Conservation (phyloP, 2,888 invertebrate genomes). For the Chrysolina americana region DNA sequence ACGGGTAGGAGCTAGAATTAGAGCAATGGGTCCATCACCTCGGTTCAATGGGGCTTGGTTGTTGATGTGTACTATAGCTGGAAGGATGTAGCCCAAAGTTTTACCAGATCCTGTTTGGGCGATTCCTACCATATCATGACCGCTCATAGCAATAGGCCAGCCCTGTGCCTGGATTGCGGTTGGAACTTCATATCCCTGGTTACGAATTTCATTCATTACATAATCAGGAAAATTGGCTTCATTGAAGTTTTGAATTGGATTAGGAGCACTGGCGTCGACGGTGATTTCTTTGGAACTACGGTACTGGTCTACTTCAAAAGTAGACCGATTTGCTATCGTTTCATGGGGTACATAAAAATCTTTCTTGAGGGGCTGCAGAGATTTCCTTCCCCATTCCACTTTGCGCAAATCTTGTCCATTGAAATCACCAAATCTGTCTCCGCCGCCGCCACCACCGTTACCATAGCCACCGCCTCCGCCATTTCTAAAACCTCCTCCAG, state of each 20-base stretch:
- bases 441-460: slow-evolving; percentile 19
- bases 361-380: slow-evolving; percentile 85
- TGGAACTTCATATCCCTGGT: slow-evolving; percentile 83
- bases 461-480: slow-evolving; percentile 28
- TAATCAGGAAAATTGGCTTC: slow-evolving; percentile 87
- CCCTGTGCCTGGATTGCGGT: slow-evolving; percentile 91
- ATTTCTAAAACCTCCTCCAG: slow-evolving; percentile 29
- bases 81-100: slow-evolving; percentile 84
- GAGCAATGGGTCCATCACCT: slow-evolving; percentile 89
- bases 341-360: slow-evolving; percentile 85
- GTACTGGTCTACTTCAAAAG: slow-evolving; percentile 81
- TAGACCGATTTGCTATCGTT: slow-evolving; percentile 75
- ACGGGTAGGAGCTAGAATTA: slow-evolving; percentile 85
- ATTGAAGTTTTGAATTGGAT: slow-evolving; percentile 84
- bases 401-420: slow-evolving; percentile 32
- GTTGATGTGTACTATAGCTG: slow-evolving; percentile 90
- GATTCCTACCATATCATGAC: slow-evolving; percentile 88
- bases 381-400: slow-evolving; percentile 81
- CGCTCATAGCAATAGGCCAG: slow-evolving; percentile 89
- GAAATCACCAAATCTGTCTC: slow-evolving; percentile 18
- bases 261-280: slow-evolving; percentile 81
- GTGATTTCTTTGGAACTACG: slow-evolving; percentile 87
- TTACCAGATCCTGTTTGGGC: slow-evolving; percentile 89
- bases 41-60: slow-evolving; percentile 83
- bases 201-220: slow-evolving; percentile 80